Evolutionary conservation across 2,797 vertebrate genomes (phyloP), one percentile per base, ranked within the genome.

Genomic region (Yasuhikotakia modesta): DNA sequence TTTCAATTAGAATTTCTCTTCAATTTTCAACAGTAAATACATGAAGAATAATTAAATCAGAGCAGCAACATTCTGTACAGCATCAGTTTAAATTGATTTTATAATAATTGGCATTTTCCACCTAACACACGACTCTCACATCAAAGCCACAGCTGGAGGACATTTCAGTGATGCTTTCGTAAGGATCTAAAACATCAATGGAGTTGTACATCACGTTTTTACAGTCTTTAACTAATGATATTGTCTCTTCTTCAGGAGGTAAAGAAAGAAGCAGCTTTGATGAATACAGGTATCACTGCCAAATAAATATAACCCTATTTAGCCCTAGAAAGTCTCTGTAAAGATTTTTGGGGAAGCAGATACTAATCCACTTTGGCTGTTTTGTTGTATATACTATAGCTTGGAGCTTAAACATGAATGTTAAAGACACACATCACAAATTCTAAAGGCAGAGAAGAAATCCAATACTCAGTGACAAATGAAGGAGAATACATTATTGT

Each of bases 231-330:
- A 88, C 84, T 81, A 83, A 84, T 70, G 70, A 83, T 87, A 82
- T 82, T 90, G 82, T 88, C 82, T 90, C 77, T 90, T 85, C 82
- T 91, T 79, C 91, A 96, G 96, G 94, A 84, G 93, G 93, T 75
- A 95, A 94, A 91, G 95, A 93, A 55, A 93, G 92, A 53, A 89
- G 94, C 88, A 96, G 95, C 91, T 97, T 95, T 46, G 95, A 97
- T 84, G 95, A 97, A 86, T 97, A 96, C 96, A 98, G 96, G 96
- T 98, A 96, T 61, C 66, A 81, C 82, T 83, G 68, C n/a, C 24
- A 63, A 83, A 85, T 85, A 32, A 82, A 82, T 78, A 69, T 73
- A 83, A 75, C 45, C 66, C 74, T 27, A 52, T 73, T 83, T 82
- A 60, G 72, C 32, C 32, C 53, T 81, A 83, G 82, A 75, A 52